phyloP scores from a whole-genome alignment of 2,797 vertebrate species.

The Hybognathus amarus region DNA sequence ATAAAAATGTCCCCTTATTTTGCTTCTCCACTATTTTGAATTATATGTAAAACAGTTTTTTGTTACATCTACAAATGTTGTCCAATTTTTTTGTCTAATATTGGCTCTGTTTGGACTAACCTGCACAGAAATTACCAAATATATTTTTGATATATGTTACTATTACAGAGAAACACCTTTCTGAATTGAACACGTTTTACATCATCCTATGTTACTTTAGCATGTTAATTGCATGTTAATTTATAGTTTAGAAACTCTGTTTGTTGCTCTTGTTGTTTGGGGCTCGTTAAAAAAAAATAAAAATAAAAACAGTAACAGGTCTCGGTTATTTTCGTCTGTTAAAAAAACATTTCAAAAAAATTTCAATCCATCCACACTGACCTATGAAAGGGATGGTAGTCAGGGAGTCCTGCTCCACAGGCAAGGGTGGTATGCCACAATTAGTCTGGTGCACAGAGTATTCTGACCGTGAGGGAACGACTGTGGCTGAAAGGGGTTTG shows the following conservation, averaged over 20 bases:
- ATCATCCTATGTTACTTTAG: too few species aligned
- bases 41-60: too few species aligned
- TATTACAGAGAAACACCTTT: too few species aligned
- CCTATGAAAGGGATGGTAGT: constrained; percentile 95
- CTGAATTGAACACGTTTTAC: too few species aligned
- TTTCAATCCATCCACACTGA: constrained; percentile 72
- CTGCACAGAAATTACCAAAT: too few species aligned
- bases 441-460: constrained; percentile 64
- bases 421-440: constrained; percentile 77
- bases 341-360: constrained; percentile 4
- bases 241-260: background rate
- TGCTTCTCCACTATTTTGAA: too few species aligned
- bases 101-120: too few species aligned
- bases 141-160: too few species aligned
- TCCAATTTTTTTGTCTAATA: too few species aligned
- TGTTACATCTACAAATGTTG: too few species aligned
- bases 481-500: constrained; percentile 52
- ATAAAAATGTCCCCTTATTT: too few species aligned
- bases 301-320: background rate
- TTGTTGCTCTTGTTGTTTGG: background rate
- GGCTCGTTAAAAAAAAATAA: background rate
- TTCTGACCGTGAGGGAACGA: constrained; percentile 43
- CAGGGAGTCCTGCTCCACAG: constrained; percentile 85
- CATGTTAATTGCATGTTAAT: too few species aligned
- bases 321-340: background rate